Evolutionary conservation across 2,888 invertebrate genomes (phyloP).

Genomic region (Rhagium mordax): DNA sequence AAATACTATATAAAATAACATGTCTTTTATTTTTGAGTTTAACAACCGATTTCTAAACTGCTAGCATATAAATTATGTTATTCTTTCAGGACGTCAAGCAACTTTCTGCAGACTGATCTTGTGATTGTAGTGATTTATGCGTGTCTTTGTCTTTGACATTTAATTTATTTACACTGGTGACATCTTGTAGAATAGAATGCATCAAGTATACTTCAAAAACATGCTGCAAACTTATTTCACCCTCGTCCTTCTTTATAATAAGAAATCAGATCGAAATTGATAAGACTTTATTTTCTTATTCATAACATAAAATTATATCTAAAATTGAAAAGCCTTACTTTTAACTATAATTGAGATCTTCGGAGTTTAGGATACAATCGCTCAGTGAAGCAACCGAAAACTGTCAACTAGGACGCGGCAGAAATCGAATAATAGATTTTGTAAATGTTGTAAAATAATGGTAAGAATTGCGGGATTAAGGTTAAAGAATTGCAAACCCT

Average conservation of each 20-base stretch:
- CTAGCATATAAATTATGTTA: background rate
- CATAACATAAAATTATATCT: too few species aligned
- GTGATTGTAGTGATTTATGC: background rate
- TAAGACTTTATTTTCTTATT: background rate
- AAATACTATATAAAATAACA: too few species aligned
- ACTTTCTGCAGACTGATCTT: background rate
- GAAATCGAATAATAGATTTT: background rate
- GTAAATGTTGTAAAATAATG: slow-evolving; percentile 3
- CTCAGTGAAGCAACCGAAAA: too few species aligned
- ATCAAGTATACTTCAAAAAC: background rate
- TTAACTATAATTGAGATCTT: too few species aligned
- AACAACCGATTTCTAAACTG: background rate
- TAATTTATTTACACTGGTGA: background rate
- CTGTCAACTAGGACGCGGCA: background rate
- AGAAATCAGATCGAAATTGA: background rate
- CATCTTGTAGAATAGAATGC: background rate
- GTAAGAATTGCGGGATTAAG: background rate
- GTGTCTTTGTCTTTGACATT: background rate
- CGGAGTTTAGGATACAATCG: too few species aligned
- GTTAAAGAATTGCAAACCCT: slow-evolving; percentile 13
- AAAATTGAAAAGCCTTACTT: too few species aligned
- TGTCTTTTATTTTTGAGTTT: background rate
- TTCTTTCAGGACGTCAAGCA: background rate
- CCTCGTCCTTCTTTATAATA: background rate
- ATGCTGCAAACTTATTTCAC: background rate